Conservation (phyloP, 1,140 invertebrate genomes). For the Adelges cooleyi region DNA sequence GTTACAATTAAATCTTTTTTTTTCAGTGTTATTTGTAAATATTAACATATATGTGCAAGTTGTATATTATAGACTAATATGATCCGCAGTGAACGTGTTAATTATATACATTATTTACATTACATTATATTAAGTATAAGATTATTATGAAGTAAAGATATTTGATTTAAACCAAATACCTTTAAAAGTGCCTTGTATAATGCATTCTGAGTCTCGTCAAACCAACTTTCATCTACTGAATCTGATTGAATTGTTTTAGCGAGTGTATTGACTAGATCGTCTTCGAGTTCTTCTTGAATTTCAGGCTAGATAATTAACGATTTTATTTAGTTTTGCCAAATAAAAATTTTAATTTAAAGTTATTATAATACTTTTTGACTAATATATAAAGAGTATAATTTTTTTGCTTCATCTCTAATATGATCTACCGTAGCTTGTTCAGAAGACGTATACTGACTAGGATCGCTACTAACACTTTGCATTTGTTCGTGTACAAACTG, state of each 20-base stretch:
- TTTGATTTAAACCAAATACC: background rate
- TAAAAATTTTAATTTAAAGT: background rate
- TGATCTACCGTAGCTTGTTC: slow-evolving; percentile 17
- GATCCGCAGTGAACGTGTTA: too few relatives aligned
- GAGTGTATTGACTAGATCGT: background rate
- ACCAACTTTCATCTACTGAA: slow-evolving; percentile 57
- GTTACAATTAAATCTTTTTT: too few relatives aligned
- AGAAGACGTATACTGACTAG: slow-evolving; percentile 23
- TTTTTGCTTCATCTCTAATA: slow-evolving; percentile 17
- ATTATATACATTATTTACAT: too few relatives aligned
- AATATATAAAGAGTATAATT: slow-evolving; percentile 14
- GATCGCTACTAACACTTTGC: slow-evolving; percentile 3
- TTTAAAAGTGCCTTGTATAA: slow-evolving; percentile 52
- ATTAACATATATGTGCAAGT: too few relatives aligned
- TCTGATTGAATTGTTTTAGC: slow-evolving; percentile 51
- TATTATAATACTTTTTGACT: slow-evolving; percentile 1
- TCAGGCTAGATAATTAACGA: background rate
- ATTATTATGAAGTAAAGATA: too few relatives aligned
- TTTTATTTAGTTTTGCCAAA: background rate
- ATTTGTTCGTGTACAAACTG: slow-evolving; percentile 23
- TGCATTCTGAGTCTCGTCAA: slow-evolving; percentile 68
- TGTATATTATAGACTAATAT: too few relatives aligned
- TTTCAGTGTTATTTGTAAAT: too few relatives aligned
- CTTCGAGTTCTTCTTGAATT: slow-evolving; percentile 12
- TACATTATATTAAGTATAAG: too few relatives aligned